A percentile compares a stretch with the other conserved stretches of the same genome.
These are phyloP conservation scores for Tetrao urogallus DNA, from an alignment of 2,113 vertebrate genomes.

Conservation along the genomic window DNA sequence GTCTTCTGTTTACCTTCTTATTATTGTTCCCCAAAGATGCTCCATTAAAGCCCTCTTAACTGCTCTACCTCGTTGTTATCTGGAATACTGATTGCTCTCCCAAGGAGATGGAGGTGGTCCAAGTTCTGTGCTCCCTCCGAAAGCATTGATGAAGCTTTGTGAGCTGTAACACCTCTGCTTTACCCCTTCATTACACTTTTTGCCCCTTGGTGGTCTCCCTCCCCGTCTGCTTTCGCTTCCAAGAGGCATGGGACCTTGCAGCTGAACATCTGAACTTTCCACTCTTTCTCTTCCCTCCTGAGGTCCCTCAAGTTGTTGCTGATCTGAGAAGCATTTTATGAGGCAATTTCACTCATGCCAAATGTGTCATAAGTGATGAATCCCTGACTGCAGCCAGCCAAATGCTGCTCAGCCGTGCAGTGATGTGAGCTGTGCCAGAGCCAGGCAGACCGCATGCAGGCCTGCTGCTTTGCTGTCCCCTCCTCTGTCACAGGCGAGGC, in stretches of 20 bases:
- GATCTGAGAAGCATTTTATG: constrained; percentile 59
- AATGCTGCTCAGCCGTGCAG: neutral
- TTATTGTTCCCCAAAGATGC: constrained; percentile 10
- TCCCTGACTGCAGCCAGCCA: constrained; percentile 41
- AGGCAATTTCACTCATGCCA: constrained; percentile 16
- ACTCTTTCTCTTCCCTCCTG: constrained; percentile 35
- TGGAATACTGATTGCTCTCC: neutral
- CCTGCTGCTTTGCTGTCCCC: neutral
- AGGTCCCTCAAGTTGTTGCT: constrained; percentile 47
- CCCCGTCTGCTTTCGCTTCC: constrained; percentile 25
- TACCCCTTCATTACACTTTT: neutral
- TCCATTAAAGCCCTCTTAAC: constrained; percentile 23
- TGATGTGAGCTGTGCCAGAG: neutral
- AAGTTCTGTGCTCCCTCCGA: neutral
- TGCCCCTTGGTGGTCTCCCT: neutral
- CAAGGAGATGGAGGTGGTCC: constrained; percentile 2
- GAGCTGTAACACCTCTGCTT: neutral
- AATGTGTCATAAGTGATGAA: constrained; percentile 66
- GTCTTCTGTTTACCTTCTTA: neutral
- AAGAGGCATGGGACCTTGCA: neutral
- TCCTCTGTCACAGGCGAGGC: neutral
- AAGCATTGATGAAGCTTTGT: neutral
- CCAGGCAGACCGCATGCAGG: constrained; percentile 48
- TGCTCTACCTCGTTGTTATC: neutral
- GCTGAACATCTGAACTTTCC: neutral